Percentiles rank a stretch among this genome's conserved stretches.
Evolutionary conservation across 2,113 vertebrate species (phyloP).

Genomic region (Salminus brasiliensis): DNA sequence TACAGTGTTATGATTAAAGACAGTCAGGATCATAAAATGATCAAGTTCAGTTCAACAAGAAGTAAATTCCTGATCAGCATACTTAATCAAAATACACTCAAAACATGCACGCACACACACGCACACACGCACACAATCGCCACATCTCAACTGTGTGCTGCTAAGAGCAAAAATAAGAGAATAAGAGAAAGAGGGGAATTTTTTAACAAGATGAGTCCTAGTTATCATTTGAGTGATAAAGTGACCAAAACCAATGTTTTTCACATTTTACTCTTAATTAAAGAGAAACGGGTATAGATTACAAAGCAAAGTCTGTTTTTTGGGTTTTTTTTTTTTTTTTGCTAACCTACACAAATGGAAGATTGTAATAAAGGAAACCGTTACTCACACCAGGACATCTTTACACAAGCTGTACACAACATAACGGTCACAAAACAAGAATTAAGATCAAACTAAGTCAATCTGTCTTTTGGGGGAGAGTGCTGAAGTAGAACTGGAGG

Average conservation of each 20-base stretch:
- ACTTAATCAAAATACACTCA: conserved; percentile 44
- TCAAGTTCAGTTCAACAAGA: conserved; percentile 39
- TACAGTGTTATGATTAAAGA: background rate
- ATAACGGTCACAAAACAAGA: conserved; percentile 3
- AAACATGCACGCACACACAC: conserved; percentile 52
- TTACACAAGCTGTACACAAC: background rate
- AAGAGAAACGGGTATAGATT: background rate
- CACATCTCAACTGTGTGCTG: conserved; percentile 31
- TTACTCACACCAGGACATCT: conserved; percentile 14
- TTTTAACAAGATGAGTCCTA: background rate
- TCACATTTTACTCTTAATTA: background rate
- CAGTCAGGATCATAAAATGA: background rate
- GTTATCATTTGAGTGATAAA: background rate
- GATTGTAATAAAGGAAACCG: conserved; percentile 13
- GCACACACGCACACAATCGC: background rate
- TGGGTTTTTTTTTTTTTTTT: no score
- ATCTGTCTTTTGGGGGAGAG: conserved; percentile 8
- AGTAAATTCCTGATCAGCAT: conserved; percentile 61
- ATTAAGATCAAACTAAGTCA: background rate
- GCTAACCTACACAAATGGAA: conserved; percentile 20
- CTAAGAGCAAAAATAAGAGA: conserved; percentile 38
- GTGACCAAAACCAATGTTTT: background rate
- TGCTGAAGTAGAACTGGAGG: background rate
- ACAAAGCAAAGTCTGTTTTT: background rate
- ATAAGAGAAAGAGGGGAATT: conserved; percentile 22